phyloP scores from a whole-genome alignment of 2,888 invertebrate genomes.

The Agrilus mali region DNA sequence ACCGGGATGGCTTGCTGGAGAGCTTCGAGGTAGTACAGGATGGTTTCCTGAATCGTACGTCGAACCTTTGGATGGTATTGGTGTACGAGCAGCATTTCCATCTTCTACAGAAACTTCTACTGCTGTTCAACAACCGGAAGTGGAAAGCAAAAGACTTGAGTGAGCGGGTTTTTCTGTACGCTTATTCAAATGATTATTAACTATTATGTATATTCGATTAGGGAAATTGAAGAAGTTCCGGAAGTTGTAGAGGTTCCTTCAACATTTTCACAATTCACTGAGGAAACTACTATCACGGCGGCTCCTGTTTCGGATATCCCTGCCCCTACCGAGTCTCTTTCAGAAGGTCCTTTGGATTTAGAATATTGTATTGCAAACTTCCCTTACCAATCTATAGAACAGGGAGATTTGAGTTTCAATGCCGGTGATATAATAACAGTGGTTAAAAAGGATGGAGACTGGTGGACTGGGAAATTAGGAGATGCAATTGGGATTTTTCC shows the following conservation, averaged over 20 bases:
- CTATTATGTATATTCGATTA: constrained; percentile 25
- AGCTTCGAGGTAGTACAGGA: constrained; percentile 78
- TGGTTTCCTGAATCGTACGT: constrained; percentile 98
- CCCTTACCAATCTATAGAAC: constrained; percentile 78
- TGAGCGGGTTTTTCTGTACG: constrained; percentile 25
- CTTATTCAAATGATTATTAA: too few relatives aligned
- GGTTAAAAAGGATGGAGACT: constrained; percentile 84
- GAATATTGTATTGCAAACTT: constrained; percentile 84
- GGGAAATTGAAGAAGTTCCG: constrained; percentile 63
- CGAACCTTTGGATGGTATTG: constrained; percentile 49
- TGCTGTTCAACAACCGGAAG: constrained; percentile 7
- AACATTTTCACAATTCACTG: constrained; percentile 12
- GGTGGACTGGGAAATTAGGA: constrained; percentile 94
- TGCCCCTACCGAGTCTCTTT: constrained; percentile 16
- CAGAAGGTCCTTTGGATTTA: constrained; percentile 42
- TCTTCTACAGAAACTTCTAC: constrained; percentile 19
- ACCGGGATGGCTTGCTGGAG: constrained; percentile 95
- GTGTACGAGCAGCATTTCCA: constrained; percentile 29
- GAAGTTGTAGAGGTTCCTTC: constrained; percentile 24
- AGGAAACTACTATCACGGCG: constrained; percentile 13
- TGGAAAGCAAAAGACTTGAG: constrained; percentile 36
- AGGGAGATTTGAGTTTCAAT: constrained; percentile 83
- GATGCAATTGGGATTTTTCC: constrained; percentile 84
- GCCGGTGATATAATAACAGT: constrained; percentile 80
- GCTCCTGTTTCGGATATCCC: constrained; percentile 19